Conservation (phyloP, 1,140 invertebrate species). For the Magallana angulata region DNA sequence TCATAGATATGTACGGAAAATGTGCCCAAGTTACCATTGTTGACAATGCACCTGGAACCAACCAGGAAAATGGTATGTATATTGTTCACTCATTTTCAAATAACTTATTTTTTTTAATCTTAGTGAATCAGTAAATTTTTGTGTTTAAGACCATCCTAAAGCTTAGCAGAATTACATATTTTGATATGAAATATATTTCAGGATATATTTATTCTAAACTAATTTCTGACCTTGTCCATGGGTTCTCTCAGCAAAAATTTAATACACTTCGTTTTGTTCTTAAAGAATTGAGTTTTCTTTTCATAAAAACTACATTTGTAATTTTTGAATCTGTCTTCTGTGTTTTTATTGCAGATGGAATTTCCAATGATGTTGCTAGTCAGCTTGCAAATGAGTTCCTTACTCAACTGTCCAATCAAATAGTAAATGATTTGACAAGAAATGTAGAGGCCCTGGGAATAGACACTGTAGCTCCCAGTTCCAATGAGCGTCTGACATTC, state of each 20-base stretch:
- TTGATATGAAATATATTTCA: too few relatives aligned
- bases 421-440: conserved; percentile 71
- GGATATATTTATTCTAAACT: too few relatives aligned
- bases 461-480: conserved; percentile 52
- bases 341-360: conserved; percentile 30
- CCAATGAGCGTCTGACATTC: conserved; percentile 85
- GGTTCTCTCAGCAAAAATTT: too few relatives aligned
- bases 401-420: conserved; percentile 74
- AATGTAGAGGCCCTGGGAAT: conserved; percentile 59
- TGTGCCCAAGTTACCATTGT: conserved; percentile 90
- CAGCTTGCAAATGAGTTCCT: conserved; percentile 74
- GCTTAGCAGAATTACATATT: too few relatives aligned
- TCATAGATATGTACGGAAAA: conserved; percentile 95
- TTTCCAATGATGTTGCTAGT: conserved; percentile 70
- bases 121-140: too few relatives aligned
- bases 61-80: conserved; percentile 53
- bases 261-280: too few relatives aligned
- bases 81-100: background rate
- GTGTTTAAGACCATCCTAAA: too few relatives aligned
- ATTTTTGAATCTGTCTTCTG: too few relatives aligned
- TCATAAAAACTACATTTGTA: too few relatives aligned
- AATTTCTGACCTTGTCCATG: too few relatives aligned
- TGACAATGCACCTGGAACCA: conserved; percentile 60
- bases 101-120: too few relatives aligned
- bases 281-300: too few relatives aligned